Evolutionary conservation across 1,140 invertebrate genomes (phyloP).

Genomic region (Agrilus planipennis): DNA sequence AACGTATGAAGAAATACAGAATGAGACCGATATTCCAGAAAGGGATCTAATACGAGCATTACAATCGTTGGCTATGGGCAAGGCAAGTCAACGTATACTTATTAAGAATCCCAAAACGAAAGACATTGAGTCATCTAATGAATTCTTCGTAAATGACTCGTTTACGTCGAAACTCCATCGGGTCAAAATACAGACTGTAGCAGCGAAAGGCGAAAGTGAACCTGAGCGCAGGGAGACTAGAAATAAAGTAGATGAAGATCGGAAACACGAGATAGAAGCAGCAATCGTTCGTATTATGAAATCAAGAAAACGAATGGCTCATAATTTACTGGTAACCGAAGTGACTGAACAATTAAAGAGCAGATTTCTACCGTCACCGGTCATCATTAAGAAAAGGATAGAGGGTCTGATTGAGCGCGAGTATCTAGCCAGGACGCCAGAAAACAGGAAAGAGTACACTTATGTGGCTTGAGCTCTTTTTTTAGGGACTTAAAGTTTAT

Average conservation of each 20-base stretch:
- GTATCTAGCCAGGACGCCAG: conserved; percentile 91
- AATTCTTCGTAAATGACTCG: conserved; percentile 93
- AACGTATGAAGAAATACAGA: conserved; percentile 92
- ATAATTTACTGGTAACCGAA: conserved; percentile 92
- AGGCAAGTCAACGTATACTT: conserved; percentile 91
- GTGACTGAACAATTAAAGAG: conserved; percentile 94
- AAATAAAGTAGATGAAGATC: conserved; percentile 95
- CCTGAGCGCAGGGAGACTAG: conserved; percentile 95
- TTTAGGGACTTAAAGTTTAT: conserved; percentile 11
- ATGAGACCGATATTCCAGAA: conserved; percentile 96
- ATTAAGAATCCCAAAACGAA: conserved; percentile 91
- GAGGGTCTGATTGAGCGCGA: conserved; percentile 98
- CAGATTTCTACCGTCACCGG: conserved; percentile 93
- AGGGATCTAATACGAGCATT: conserved; percentile 83
- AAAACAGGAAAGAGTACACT: conserved; percentile 90
- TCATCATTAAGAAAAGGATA: conserved; percentile 97
- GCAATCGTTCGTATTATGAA: conserved; percentile 99
- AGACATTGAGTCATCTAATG: conserved; percentile 88
- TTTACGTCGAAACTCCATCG: conserved; percentile 95
- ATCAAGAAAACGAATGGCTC: conserved; percentile 87
- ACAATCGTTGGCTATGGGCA: conserved; percentile 95
- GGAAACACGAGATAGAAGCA: conserved; percentile 99
- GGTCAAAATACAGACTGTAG: conserved; percentile 88
- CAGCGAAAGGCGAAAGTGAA: conserved; percentile 96
- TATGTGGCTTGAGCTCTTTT: conserved; percentile 61